Conservation (phyloP, 2,888 invertebrate genomes). For the Slavum lentiscoides region DNA sequence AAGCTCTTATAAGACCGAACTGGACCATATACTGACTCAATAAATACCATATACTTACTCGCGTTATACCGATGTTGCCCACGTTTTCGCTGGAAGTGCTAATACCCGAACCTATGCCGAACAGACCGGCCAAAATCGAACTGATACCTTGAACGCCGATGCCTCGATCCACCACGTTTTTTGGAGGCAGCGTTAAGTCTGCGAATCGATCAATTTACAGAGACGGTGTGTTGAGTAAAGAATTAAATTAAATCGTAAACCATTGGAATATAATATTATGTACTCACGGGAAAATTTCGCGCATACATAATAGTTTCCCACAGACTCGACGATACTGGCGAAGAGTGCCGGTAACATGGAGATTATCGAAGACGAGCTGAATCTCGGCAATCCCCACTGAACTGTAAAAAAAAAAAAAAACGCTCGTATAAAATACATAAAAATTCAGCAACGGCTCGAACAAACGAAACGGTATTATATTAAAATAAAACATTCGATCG, state of each 20-base stretch:
- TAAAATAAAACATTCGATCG: not conserved
- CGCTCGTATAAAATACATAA: not conserved
- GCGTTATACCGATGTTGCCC: conserved; percentile 50
- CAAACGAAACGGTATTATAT: too few relatives aligned
- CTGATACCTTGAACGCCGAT: conserved; percentile 48
- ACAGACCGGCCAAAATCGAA: conserved; percentile 35
- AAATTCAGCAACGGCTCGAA: not conserved
- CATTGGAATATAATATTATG: not conserved
- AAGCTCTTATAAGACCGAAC: too few relatives aligned
- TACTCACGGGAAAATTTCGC: conserved; percentile 45
- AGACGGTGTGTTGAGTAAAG: not conserved
- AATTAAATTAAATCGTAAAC: not conserved
- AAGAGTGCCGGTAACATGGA: conserved; percentile 54
- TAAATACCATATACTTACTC: conserved; percentile 9
- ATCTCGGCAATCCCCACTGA: conserved; percentile 54
- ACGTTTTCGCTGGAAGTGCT: conserved; percentile 41
- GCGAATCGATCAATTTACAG: not conserved
- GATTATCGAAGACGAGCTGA: conserved; percentile 12
- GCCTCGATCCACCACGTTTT: conserved; percentile 27
- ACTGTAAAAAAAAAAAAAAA: conserved; percentile 40
- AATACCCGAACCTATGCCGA: conserved; percentile 32
- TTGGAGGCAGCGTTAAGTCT: conserved; percentile 34
- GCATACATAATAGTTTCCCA: conserved; percentile 47
- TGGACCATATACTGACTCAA: too few relatives aligned
- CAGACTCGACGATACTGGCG: conserved; percentile 45